These are phyloP conservation scores for Sebastes umbrosus DNA, from an alignment of 2,797 vertebrate species.

Conservation along the genomic window DNA sequence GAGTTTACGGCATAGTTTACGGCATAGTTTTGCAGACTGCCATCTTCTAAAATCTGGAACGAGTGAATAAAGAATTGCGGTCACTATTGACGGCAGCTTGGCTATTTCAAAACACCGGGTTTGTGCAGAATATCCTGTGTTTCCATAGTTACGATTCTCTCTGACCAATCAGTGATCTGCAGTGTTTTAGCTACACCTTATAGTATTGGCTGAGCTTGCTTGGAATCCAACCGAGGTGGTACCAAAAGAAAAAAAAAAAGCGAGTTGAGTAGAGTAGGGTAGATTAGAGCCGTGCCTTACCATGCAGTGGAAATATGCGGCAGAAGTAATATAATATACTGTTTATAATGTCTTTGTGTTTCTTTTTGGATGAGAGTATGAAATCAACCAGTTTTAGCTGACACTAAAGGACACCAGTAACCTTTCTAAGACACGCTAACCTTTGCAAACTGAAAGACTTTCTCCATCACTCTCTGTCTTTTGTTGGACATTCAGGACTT, in stretches of 20 bases:
- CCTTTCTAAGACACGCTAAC: background rate
- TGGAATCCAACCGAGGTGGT: background rate
- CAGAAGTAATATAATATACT: too few relatives aligned
- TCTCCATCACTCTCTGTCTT: background rate
- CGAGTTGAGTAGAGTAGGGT: background rate
- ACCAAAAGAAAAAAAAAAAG: too few relatives aligned
- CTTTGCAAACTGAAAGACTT: background rate
- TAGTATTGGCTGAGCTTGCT: background rate
- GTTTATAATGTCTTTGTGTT: background rate
- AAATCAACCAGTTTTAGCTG: background rate
- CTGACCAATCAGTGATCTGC: background rate
- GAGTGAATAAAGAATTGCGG: background rate
- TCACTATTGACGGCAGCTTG: background rate
- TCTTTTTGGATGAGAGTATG: background rate
- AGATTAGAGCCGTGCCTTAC: background rate
- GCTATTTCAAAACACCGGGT: background rate
- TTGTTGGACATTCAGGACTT: background rate
- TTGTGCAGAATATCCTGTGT: background rate
- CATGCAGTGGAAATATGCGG: too few relatives aligned
- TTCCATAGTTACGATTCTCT: background rate
- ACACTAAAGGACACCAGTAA: background rate
- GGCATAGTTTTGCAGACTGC: background rate
- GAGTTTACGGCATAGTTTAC: background rate
- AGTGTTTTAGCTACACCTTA: background rate
- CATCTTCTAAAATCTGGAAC: background rate